Percentiles rank a stretch among this genome's conserved stretches.
These are phyloP conservation scores for Heliconius ethilla DNA, from an alignment of 2,888 invertebrate genomes.

Conservation along the genomic window DNA sequence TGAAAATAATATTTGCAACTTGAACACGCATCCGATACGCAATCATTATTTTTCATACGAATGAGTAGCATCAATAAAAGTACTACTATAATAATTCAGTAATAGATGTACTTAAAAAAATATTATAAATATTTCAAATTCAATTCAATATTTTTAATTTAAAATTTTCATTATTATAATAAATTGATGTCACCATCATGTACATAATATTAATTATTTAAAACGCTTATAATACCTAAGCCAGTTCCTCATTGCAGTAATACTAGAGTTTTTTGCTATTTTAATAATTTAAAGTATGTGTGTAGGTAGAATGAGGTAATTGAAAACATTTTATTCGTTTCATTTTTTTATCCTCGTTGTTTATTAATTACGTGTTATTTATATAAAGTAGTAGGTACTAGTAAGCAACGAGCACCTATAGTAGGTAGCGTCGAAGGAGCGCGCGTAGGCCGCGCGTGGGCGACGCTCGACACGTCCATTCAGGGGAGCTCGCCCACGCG, in stretches of 20 bases:
- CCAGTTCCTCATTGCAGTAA: neutral
- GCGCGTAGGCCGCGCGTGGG: slow-evolving; percentile 58
- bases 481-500: slow-evolving; percentile 65
- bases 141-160: too few relatives aligned
- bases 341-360: neutral
- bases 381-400: slow-evolving; percentile 9
- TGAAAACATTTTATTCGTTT: neutral
- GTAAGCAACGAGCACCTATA: slow-evolving; percentile 20
- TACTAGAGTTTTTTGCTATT: neutral
- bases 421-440: slow-evolving; percentile 47
- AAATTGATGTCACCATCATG: neutral
- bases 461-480: slow-evolving; percentile 67
- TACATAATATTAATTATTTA: neutral
- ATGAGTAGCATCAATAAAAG: neutral
- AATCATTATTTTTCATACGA: neutral
- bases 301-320: neutral
- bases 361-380: neutral
- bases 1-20: slow-evolving; percentile 63
- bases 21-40: slow-evolving; percentile 31
- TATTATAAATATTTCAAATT: neutral
- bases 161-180: neutral
- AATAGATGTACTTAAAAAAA: neutral
- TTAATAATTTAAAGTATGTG: neutral
- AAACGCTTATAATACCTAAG: neutral
- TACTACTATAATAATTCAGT: neutral